phyloP scores from a whole-genome alignment of 2,797 vertebrate genomes.

The Dipus sagitta region DNA sequence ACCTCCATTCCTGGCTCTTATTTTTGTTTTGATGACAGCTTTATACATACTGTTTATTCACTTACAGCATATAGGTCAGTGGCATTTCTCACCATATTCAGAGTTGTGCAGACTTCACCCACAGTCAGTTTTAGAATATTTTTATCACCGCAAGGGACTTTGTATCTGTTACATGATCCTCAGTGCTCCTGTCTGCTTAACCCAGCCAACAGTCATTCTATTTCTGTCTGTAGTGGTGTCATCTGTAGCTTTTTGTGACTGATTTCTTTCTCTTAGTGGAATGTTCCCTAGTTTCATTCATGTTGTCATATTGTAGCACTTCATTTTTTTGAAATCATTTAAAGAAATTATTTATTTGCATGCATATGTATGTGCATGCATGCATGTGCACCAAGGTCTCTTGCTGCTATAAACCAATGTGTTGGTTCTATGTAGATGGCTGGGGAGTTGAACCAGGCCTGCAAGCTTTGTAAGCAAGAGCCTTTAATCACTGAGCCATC shows the following conservation, averaged over 20 bases:
- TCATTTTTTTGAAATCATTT: too few species aligned
- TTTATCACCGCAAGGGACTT: not conserved
- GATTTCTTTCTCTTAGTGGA: not conserved
- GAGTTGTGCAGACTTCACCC: not conserved
- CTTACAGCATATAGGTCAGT: not conserved
- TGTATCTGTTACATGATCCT: not conserved
- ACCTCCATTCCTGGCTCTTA: not conserved
- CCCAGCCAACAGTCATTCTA: not conserved
- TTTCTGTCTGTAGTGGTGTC: not conserved
- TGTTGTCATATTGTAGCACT: slow-evolving; percentile 17
- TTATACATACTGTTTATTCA: slow-evolving; percentile 1
- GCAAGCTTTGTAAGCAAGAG: too few species aligned
- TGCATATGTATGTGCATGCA: too few species aligned
- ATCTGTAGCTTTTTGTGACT: not conserved
- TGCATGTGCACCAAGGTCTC: too few species aligned
- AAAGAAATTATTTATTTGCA: too few species aligned
- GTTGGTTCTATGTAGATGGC: too few species aligned
- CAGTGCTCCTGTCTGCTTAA: not conserved
- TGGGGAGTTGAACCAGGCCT: too few species aligned
- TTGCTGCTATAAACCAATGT: too few species aligned
- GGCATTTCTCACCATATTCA: slow-evolving; percentile 12
- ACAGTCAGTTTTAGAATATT: slow-evolving; percentile 31
- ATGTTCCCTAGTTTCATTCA: not conserved
- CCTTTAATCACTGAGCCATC: too few species aligned
- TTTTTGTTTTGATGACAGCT: not conserved